Conservation (phyloP, 53 echinoderm and acorn worm genomes). For the Astropecten irregularis region DNA sequence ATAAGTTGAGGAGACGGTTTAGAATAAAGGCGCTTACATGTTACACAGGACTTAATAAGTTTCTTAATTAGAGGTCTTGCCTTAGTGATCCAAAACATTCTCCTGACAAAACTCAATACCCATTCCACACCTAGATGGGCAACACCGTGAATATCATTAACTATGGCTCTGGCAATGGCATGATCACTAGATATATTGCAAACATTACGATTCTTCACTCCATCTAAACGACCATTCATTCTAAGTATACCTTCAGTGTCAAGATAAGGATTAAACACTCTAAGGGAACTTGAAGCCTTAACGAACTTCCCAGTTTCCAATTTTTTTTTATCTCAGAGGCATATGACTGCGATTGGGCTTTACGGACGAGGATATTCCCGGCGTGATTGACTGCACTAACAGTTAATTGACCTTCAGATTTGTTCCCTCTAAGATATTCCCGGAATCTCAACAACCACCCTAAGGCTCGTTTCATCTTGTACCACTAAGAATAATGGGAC, state of each 20-base stretch:
- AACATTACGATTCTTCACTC: neutral
- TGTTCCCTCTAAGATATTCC: neutral
- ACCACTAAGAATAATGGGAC: constrained; percentile 33
- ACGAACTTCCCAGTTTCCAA: constrained; percentile 24
- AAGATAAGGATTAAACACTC: constrained; percentile 19
- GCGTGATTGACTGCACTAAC: neutral
- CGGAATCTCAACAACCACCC: constrained; percentile 28
- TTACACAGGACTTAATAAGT: constrained; percentile 32
- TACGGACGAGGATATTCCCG: neutral
- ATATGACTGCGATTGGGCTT: constrained; percentile 8
- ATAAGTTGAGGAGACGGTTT: constrained; percentile 42
- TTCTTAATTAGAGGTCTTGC: constrained; percentile 5
- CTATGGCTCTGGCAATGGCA: neutral
- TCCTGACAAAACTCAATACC: constrained; percentile 11
- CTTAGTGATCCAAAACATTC: neutral
- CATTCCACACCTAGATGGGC: constrained; percentile 17
- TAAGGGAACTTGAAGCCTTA: neutral
- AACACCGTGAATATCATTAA: neutral
- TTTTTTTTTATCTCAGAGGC: neutral
- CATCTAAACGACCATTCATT: constrained; percentile 1
- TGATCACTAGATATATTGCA: neutral
- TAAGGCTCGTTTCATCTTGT: constrained; percentile 47
- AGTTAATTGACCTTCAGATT: neutral
- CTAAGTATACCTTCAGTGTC: neutral
- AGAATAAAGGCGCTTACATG: constrained; percentile 25